These are phyloP conservation scores for Bovichtus variegatus DNA, from an alignment of 2,797 vertebrate species.

Conservation along the genomic window DNA sequence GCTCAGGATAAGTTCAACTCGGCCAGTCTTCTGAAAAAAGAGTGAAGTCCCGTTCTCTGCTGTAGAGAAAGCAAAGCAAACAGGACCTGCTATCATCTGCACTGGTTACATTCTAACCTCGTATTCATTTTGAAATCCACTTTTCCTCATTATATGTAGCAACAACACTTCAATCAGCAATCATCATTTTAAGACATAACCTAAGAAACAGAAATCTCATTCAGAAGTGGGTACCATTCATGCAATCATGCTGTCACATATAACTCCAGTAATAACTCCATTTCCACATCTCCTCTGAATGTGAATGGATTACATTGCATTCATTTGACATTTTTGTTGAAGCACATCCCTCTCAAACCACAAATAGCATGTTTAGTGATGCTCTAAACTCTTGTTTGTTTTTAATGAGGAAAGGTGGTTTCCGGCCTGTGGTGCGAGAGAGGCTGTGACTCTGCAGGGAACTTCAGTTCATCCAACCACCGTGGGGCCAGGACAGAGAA, in stretches of 20 bases:
- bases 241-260: not conserved
- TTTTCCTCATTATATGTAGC: not conserved
- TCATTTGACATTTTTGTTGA: not conserved
- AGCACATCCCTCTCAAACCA: too few species aligned
- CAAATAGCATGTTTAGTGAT: too few species aligned
- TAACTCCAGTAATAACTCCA: too few species aligned
- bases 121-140: not conserved
- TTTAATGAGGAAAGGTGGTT: too few species aligned
- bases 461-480: too few species aligned
- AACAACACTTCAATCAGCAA: not conserved
- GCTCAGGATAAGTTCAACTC: not conserved
- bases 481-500: too few species aligned
- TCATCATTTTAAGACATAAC: not conserved
- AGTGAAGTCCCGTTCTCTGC: not conserved
- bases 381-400: too few species aligned
- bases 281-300: not conserved
- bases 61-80: not conserved
- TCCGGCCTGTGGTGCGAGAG: too few species aligned
- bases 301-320: not conserved
- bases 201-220: not conserved
- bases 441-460: too few species aligned
- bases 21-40: not conserved
- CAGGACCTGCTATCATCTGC: not conserved
- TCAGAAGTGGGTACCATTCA: not conserved
- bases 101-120: not conserved